Evolutionary conservation across 1,140 invertebrate species (phyloP), one percentile per base, ranked within the genome.

Genomic region (Camponotus vicinus): DNA sequence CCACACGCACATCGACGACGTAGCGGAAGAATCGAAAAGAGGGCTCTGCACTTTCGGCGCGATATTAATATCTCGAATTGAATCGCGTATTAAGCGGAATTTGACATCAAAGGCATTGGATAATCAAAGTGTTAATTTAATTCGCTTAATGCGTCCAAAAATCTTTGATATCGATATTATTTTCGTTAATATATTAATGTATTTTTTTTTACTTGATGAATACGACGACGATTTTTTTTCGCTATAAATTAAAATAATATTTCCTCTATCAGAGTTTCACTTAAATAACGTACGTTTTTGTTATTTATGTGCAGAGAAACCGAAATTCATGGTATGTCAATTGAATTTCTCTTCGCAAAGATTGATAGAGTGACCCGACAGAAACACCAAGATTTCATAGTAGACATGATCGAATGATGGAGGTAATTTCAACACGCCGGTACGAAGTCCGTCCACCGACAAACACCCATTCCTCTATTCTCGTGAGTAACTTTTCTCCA

Each of bases 341-440:
- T 57, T 83, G 69, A 45, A 40, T 61, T 45, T 40, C 57, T 45
- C 11, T 27, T 49, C 27, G 79, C 55, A 45, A 59, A 9, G 40
- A 73, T 37, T 15, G 52, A 45, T 27, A 18, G 27, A 61, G n/a
- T 27, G 34, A n/a, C n/a, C 34, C 8, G 37, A 8, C 37, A 79
- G 40, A 59, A 55, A 70, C 75, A 80, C 49, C 55, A 79, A 70
- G 75, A 85, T 84, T 59, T 59, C 61, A 32, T 75, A 64, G 78
- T 71, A 88, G 70, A 78, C 70, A 92, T 92, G 90, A 91, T 87
- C 79, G 70, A 91, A 93, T 90, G 87, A 94, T 94, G 94, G 94
- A 94, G 91, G 93, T 94, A 92, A 94, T 94, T 90, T 94, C 94
- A 86, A 94, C 93, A 91, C 93, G 93, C 42, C 92, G 93, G 91